A percentile compares a stretch with the other conserved stretches of the same genome.
Evolutionary conservation across 2,113 vertebrate species (phyloP).

Genomic region (Tympanuchus pallidicinctus): DNA sequence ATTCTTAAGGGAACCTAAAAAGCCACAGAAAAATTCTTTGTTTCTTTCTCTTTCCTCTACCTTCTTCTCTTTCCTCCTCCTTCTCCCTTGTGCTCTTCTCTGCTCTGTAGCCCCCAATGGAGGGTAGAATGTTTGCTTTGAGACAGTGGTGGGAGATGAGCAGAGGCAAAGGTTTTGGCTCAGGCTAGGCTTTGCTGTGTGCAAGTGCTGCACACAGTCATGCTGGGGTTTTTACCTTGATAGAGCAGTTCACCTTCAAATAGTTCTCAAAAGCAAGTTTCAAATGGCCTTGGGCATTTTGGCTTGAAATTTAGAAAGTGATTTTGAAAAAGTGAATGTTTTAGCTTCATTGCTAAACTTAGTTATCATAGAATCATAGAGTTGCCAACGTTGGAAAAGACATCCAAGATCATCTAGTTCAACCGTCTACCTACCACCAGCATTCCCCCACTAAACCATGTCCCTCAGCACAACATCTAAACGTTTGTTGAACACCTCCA

Average conservation of each 20-base stretch:
- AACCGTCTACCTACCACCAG: too few relatives aligned
- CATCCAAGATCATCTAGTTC: too few relatives aligned
- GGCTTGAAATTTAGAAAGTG: neutral
- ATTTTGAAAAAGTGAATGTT: neutral
- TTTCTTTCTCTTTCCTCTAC: neutral
- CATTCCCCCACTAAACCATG: too few relatives aligned
- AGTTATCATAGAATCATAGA: neutral
- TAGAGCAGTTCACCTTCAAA: conserved; percentile 16
- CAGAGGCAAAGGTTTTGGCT: neutral
- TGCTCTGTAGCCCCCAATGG: neutral
- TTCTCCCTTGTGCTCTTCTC: neutral
- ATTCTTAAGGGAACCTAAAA: neutral
- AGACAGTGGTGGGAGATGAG: neutral
- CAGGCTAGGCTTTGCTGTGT: neutral
- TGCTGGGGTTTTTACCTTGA: neutral
- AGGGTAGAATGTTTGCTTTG: neutral
- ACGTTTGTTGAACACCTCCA: too few relatives aligned
- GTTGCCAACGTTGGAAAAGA: too few relatives aligned
- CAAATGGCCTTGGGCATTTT: neutral
- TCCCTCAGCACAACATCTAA: too few relatives aligned
- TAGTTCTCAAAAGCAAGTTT: neutral
- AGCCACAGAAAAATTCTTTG: neutral
- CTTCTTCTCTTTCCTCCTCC: neutral
- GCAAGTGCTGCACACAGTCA: neutral
- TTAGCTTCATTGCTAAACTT: neutral